Evolutionary conservation across 2,113 vertebrate species (phyloP), one percentile per base, ranked within the genome.

Genomic region (Syngnathus floridae): DNA sequence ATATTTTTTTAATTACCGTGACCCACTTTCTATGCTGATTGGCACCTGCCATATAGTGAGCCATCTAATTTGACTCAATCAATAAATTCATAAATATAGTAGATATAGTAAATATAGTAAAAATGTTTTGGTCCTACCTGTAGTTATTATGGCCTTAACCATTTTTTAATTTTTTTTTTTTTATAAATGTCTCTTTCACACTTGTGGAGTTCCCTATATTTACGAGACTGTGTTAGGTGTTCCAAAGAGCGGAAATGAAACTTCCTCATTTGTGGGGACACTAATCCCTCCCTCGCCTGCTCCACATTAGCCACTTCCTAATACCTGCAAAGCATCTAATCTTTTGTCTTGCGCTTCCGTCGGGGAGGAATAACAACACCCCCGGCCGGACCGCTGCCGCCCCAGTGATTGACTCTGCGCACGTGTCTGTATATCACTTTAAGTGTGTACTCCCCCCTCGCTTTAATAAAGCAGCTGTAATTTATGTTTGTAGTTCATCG

Each of bases 401-500:
- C 77, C 35, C 72, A 71, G 77, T 76, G 80, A 78, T 76, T 78
- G 79, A 71, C 60, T 77, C 17, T 64, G 66, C 56, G 61, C 74
- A 17, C 58, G 52, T 74, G 57, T 75, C 37, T 65, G 67, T 74
- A 73, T 66, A 52, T 77, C 60, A 69, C 62, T 76, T 63, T 79
- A 48, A 71, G 70, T 77, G 69, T 75, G 61, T 54, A 2, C 14
- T 69, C 36, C 16, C n/a, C 26, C 40, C 66, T 31, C 41, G 51
- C 71, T 84, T 81, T 90, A 90, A 89, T 90, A 89, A 89, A 80
- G 84, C 77, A 72, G 59, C 82, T 90, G 82, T 90, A 82, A 91
- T 91, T 92, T 90, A 88, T 74, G 75, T 72, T 91, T 90, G 75
- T 72, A 99, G 96, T 99, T 99, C 89, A 97, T 99, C 84, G 97